Base-by-base conservation (phyloP, 1,140 invertebrate species). In the Drosophila gunungcola region DNA sequence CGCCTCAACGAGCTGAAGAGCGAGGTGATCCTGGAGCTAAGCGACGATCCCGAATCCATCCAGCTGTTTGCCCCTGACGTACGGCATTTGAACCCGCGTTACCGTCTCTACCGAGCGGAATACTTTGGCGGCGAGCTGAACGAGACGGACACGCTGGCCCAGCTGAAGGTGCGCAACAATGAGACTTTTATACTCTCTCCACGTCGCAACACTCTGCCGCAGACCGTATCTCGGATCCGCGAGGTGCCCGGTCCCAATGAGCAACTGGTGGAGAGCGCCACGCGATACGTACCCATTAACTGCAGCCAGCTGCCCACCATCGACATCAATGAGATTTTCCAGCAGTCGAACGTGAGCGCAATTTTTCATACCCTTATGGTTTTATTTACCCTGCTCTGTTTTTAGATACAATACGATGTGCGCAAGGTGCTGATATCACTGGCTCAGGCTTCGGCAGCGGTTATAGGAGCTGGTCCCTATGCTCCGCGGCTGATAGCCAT, bases 291-390 rank as follows among this genome's bases (percentile, higher is more conserved):
- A n/a, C 73, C 53, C 3, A 34, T 46, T 32, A 79, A 75, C 25
- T 58, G 54, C 4, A 70, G 13, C 32, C 21, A 65, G 32, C 48
- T 91, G 63, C 89, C 81, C n/a, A 62, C 83, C 53, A 91, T 91
- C 11, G 90, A 92, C 54, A 89, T 92, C 41, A 92, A 92, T 39
- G 91, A 92, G 62, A 90, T 92, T 38, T 91, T 92, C 54, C 85
- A 92, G 63, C 91, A 92, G 64, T 91, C 91, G 10, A 92, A 92
- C 58, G 91, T 92, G 38, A 88, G 27, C 3, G 5, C 11, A 3
- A 29, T 29, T 5, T n/a, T 27, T 0, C 0, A 9, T 32, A 21
- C 32, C 7, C 2, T 5, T 10, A 54, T 39, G 1, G 38, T 52
- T 34, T 11, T 34, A 7, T 10, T 64, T 21, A 16, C 25, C 5